Evolutionary conservation across 1,140 invertebrate species (phyloP).

Genomic region (Metopolophium dirhodum): DNA sequence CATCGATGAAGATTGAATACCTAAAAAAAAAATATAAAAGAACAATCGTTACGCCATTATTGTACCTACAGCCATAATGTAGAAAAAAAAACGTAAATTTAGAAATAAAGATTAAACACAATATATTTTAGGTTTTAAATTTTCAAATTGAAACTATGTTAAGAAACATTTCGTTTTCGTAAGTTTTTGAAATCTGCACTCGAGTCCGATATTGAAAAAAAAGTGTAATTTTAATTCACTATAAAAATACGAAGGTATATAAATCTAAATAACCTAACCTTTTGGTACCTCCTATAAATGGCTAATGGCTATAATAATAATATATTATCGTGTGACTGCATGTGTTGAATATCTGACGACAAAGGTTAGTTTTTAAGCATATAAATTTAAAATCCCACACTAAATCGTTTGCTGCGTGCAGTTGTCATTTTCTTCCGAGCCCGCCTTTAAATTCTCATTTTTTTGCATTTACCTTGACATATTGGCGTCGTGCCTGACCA

Average conservation of each 20-base stretch:
- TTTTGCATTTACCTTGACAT: conserved; percentile 77
- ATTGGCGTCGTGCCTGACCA: conserved; percentile 87
- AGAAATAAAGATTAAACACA: neutral
- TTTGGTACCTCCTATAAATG: neutral
- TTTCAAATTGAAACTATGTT: neutral
- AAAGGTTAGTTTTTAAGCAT: neutral
- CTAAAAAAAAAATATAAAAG: neutral
- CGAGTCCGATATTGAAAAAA: neutral
- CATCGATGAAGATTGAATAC: neutral
- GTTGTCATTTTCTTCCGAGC: neutral
- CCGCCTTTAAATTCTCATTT: neutral
- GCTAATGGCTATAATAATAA: no score
- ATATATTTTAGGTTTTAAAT: neutral
- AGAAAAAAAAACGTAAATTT: neutral
- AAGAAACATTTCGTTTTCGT: neutral
- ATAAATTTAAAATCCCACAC: neutral
- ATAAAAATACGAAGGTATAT: neutral
- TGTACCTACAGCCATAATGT: neutral
- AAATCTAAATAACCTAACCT: neutral
- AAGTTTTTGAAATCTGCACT: neutral
- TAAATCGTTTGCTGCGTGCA: neutral
- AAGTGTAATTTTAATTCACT: neutral
- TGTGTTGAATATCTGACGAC: neutral
- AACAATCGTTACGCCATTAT: neutral
- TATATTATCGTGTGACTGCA: neutral